These are phyloP conservation scores for Isichthys henryi DNA, from an alignment of 2,113 vertebrate genomes.

Conservation along the genomic window DNA sequence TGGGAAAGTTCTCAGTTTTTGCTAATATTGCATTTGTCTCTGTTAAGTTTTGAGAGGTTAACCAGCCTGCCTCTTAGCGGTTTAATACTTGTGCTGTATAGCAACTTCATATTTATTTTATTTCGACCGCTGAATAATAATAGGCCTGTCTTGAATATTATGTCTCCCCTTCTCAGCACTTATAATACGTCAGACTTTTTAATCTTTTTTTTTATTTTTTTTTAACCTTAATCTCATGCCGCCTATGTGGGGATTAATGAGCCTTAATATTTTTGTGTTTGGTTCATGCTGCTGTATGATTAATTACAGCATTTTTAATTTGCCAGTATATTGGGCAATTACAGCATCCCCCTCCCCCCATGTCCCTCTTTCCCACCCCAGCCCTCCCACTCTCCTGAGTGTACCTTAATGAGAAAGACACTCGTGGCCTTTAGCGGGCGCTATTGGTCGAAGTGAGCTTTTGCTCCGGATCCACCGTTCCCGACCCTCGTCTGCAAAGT, in stretches of 20 bases:
- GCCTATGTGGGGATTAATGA: background rate
- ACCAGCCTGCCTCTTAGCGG: background rate
- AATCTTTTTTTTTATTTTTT: background rate
- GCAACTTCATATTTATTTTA: background rate
- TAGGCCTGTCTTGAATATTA: background rate
- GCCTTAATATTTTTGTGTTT: constrained; percentile 1
- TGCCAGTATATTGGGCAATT: background rate
- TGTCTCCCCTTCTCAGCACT: background rate
- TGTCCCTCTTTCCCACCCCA: background rate
- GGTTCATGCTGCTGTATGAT: background rate
- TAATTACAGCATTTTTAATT: constrained; percentile 1
- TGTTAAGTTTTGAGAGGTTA: background rate
- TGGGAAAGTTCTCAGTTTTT: background rate
- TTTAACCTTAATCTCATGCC: background rate
- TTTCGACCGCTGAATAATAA: background rate
- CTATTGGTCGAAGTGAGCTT: background rate
- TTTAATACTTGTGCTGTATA: background rate
- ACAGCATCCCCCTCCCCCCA: background rate
- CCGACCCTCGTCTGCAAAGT: background rate
- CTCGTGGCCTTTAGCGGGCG: background rate
- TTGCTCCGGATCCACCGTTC: background rate
- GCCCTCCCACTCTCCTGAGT: background rate
- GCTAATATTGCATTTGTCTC: background rate
- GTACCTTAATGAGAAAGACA: background rate
- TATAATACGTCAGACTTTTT: background rate